Conservation (phyloP, 1,140 invertebrate genomes). For the Zophobas morio region DNA sequence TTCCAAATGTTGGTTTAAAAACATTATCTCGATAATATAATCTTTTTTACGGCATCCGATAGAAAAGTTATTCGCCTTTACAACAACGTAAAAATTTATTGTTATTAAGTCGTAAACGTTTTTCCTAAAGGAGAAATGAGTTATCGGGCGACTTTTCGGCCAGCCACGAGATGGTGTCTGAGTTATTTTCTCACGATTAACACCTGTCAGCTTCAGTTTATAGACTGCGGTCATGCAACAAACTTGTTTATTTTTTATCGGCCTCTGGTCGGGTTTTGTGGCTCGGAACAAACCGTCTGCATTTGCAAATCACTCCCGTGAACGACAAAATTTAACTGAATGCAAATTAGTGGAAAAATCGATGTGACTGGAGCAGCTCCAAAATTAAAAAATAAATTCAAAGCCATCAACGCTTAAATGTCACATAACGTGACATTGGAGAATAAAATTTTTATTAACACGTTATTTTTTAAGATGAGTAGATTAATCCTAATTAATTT, state of each 20-base stretch:
- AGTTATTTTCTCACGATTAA: not conserved
- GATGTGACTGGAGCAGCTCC: not conserved
- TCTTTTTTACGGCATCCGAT: constrained; percentile 11
- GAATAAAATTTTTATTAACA: too few species aligned
- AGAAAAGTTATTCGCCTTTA: constrained; percentile 28
- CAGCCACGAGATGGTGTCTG: not conserved
- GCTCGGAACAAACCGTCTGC: too few species aligned
- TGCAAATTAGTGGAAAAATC: not conserved
- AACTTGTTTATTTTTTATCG: not conserved
- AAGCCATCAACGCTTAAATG: too few species aligned
- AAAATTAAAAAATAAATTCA: too few species aligned
- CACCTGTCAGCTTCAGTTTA: constrained; percentile 10
- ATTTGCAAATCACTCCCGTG: not conserved
- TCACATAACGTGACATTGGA: too few species aligned
- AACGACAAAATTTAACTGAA: too few species aligned
- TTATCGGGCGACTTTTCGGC: constrained; percentile 11
- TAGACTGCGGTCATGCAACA: not conserved
- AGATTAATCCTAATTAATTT: too few species aligned
- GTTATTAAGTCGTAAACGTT: constrained; percentile 10
- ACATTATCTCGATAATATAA: constrained; percentile 26
- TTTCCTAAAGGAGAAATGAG: constrained; percentile 9
- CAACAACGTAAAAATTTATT: constrained; percentile 25
- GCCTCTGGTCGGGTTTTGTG: not conserved
- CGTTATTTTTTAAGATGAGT: too few species aligned
- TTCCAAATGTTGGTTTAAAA: constrained; percentile 6